These are phyloP conservation scores for Pentalonia nigronervosa DNA, from an alignment of 1,140 invertebrate species.

Conservation along the genomic window DNA sequence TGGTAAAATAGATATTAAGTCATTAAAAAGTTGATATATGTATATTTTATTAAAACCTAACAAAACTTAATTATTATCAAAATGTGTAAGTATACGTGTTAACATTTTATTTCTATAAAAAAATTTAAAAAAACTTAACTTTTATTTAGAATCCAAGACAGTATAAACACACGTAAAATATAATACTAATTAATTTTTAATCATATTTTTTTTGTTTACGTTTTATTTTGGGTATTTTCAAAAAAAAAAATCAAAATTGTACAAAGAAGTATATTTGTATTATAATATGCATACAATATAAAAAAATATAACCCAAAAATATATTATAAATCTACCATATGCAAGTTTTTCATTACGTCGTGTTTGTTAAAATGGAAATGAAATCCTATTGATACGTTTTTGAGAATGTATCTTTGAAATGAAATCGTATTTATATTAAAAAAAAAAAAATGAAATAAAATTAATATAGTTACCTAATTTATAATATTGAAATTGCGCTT, in stretches of 20 bases:
- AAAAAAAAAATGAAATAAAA: background rate
- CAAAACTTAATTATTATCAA: background rate
- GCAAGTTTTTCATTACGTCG: background rate
- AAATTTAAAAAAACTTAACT: background rate
- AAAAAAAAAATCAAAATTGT: background rate
- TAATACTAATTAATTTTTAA: background rate
- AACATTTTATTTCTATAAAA: background rate
- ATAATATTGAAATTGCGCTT: background rate
- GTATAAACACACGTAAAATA: background rate
- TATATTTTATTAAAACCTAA: background rate
- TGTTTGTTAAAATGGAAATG: background rate
- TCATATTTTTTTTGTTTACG: background rate
- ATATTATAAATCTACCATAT: background rate
- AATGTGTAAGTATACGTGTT: too few species aligned
- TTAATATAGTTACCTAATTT: background rate
- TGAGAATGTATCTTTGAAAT: background rate
- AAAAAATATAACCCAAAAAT: background rate
- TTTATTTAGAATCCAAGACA: background rate
- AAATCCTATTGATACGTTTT: background rate
- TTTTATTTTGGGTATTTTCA: background rate
- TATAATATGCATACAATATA: background rate
- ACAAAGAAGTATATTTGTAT: background rate
- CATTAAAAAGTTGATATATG: too few species aligned
- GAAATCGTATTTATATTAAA: background rate
- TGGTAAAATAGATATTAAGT: background rate